These are phyloP conservation scores for Chromobotia macracanthus DNA, from an alignment of 2,797 vertebrate species.

Conservation along the genomic window DNA sequence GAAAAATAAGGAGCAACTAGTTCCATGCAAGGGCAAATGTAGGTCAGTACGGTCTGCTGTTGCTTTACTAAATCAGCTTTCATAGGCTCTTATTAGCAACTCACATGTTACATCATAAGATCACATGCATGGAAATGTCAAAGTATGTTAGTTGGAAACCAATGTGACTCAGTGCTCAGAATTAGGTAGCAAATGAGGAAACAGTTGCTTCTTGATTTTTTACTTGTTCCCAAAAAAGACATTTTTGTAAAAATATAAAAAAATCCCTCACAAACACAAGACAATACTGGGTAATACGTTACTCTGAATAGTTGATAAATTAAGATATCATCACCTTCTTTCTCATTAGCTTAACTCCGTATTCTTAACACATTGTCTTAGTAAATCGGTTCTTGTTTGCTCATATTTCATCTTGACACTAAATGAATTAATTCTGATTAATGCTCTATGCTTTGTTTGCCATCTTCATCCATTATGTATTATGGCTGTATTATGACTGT, in stretches of 20 bases:
- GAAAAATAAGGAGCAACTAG: conserved; percentile 5
- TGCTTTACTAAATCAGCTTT: conserved; percentile 41
- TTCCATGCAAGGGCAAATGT: conserved; percentile 34
- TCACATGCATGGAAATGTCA: conserved; percentile 41
- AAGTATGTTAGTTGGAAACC: conserved; percentile 25
- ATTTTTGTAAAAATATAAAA: neutral
- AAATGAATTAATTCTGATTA: neutral
- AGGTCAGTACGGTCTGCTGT: conserved; percentile 49
- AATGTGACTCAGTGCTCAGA: conserved; percentile 43
- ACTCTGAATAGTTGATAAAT: neutral
- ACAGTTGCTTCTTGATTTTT: conserved; percentile 42
- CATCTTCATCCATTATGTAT: conserved; percentile 1
- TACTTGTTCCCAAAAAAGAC: neutral
- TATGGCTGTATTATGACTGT: neutral
- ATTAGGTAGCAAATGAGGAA: conserved; percentile 52
- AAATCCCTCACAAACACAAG: neutral
- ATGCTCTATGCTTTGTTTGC: neutral
- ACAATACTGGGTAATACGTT: neutral
- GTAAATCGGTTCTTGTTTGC: neutral
- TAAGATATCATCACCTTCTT: neutral
- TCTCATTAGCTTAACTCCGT: neutral
- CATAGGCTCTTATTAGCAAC: conserved; percentile 31
- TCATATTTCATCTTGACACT: neutral
- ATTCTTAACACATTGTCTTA: neutral
- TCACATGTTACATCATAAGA: conserved; percentile 56